Conservation (phyloP, 1,140 invertebrate species). For the Meloidogyne chitwoodi region DNA sequence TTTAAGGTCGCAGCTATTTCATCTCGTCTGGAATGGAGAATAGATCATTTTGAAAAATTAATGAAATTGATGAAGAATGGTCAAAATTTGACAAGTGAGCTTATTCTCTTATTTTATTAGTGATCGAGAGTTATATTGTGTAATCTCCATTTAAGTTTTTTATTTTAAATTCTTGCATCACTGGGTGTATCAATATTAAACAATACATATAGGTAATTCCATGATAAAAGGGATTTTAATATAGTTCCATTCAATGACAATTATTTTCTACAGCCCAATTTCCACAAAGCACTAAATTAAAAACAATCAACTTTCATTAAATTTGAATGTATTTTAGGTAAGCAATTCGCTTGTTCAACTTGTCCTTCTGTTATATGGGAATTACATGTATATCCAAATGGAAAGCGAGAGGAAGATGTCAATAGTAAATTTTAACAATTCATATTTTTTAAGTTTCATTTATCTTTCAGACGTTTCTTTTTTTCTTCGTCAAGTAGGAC, state of each 20-base stretch:
- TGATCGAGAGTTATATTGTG: neutral
- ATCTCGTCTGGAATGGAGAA: slow-evolving; percentile 34
- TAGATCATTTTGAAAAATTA: slow-evolving; percentile 50
- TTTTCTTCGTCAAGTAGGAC: slow-evolving; percentile 55
- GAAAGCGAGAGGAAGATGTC: slow-evolving; percentile 55
- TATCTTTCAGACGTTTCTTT: slow-evolving; percentile 47
- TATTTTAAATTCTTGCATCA: too few relatives aligned
- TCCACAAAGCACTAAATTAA: too few relatives aligned
- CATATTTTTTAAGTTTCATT: neutral
- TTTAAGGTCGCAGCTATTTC: slow-evolving; percentile 33
- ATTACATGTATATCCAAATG: slow-evolving; percentile 58
- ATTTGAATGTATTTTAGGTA: slow-evolving; percentile 1
- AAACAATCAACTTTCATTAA: too few relatives aligned
- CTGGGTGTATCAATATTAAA: too few relatives aligned
- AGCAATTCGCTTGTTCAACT: slow-evolving; percentile 30
- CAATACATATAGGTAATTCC: too few relatives aligned
- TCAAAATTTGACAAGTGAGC: slow-evolving; percentile 48
- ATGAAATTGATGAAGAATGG: slow-evolving; percentile 57
- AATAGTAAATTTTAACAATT: slow-evolving; percentile 13
- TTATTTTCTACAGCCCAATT: too few relatives aligned
- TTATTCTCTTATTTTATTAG: neutral
- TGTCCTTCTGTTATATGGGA: slow-evolving; percentile 55
- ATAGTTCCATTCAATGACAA: too few relatives aligned
- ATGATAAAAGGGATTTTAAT: too few relatives aligned
- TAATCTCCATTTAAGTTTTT: too few relatives aligned